A percentile compares a stretch with the other conserved stretches of the same genome.
Conservation (phyloP, 2,888 invertebrate species). For the Metopia argyrocephala region DNA sequence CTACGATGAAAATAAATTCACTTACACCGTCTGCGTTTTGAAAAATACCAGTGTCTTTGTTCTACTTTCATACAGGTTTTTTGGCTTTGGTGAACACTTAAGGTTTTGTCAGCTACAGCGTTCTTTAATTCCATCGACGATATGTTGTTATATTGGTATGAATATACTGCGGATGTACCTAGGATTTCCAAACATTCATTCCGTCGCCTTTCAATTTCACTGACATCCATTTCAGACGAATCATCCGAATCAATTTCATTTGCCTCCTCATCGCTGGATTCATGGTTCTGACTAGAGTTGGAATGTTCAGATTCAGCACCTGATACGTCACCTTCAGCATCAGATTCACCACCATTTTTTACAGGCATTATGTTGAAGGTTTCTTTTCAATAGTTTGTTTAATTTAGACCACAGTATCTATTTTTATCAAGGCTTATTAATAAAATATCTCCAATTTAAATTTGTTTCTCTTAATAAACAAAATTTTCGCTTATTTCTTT, state of each 20-base stretch:
- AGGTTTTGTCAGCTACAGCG: no score
- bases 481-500: slow-evolving; percentile 2
- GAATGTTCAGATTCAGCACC: slow-evolving; percentile 85
- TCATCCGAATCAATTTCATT: slow-evolving; percentile 91
- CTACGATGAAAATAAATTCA: no score
- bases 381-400: background rate
- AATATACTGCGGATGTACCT: slow-evolving; percentile 74
- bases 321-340: slow-evolving; percentile 81
- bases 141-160: background rate
- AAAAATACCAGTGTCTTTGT: no score
- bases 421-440: background rate
- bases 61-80: no score
- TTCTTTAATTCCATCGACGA: no score
- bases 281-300: slow-evolving; percentile 84
- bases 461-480: slow-evolving; percentile 21
- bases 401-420: background rate
- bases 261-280: slow-evolving; percentile 85
- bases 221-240: slow-evolving; percentile 94
- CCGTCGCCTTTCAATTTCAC: slow-evolving; percentile 90
- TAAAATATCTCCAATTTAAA: no score
- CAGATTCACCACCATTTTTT: slow-evolving; percentile 83
- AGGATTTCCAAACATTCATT: slow-evolving; percentile 92
- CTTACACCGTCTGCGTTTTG: no score
- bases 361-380: slow-evolving; percentile 80
- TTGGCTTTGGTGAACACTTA: no score